Base-by-base conservation (phyloP, 2,113 vertebrate genomes). In the Corythornis vintsioides region DNA sequence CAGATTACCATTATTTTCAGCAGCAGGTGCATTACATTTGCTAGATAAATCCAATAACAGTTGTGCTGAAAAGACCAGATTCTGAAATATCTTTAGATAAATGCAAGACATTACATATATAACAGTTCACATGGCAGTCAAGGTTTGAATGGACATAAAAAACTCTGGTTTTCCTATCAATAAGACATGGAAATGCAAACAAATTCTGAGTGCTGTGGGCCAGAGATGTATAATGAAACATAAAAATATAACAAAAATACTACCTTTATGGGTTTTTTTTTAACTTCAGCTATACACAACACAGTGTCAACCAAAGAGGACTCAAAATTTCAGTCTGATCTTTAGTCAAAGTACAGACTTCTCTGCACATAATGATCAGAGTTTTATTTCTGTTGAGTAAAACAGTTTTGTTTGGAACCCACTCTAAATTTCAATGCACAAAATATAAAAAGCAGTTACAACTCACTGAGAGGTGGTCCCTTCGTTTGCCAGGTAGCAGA, bases 361-460 rank as follows among this genome's bases (percentile, higher is more conserved):
- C 43, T 74, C 40, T 56, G 48, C 67, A 67, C 35, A 66, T 81
- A 74, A 59, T 10, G 50, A 64, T 60, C 43, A 64, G 15, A 60
- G 55, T 70, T 91, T 85, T 81, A 80, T 61, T 95, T 81, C 60
- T 81, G 43, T 81, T 61, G 52, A 92, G 33, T 50, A 63, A 83
- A 88, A 88, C 1, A 63, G 60, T 78, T 94, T 80, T 70, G 77
- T 86, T 89, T 94, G 83, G 80, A 94, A 94, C 64, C 53, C 70
- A 70, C 88, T 78, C 89, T 79, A 88, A 42, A 83, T 88, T 86
- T 92, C 53, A 64, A 35, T 70, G 56, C 77, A 92, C 33, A 56
- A 88, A 92, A 81, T 56, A 69, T 8, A 73, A 79, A 92, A 85
- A 78, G 2, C 48, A 84, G 66, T 64, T 85, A 75, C 53, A 72